phyloP scores from a whole-genome alignment of 37 sponge, comb jelly and placozoan genomes.

The Spongia lamella region DNA sequence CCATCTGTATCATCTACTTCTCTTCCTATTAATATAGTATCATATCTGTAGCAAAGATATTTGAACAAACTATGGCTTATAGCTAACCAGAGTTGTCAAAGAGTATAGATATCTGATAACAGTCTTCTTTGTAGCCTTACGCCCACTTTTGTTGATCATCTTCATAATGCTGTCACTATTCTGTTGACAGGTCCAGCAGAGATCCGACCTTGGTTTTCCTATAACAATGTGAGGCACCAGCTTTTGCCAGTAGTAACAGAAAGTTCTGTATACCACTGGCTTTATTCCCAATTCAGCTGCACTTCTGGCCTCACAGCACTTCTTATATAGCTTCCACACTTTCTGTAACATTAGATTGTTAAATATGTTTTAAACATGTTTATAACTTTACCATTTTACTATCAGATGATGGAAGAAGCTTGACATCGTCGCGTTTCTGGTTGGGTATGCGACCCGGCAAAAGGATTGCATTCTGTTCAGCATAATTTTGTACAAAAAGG shows the following conservation, averaged over 20 bases:
- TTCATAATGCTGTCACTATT: slow-evolving; percentile 41
- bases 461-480: slow-evolving; percentile 31
- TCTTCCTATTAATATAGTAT: too few species aligned
- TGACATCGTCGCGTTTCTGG: slow-evolving; percentile 13
- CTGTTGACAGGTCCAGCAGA: slow-evolving; percentile 68
- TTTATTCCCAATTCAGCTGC: neutral
- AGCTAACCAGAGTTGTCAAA: too few species aligned
- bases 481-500: slow-evolving; percentile 23
- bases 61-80: too few species aligned
- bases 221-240: slow-evolving; percentile 40
- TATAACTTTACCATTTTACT: slow-evolving; percentile 17
- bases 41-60: too few species aligned
- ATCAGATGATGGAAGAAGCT: slow-evolving; percentile 21
- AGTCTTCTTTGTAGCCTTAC: too few species aligned
- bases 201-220: slow-evolving; percentile 50
- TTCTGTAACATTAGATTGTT: neutral
- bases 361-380: neutral
- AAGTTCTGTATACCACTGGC: slow-evolving; percentile 5
- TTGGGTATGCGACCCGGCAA: slow-evolving; percentile 25
- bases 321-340: slow-evolving; percentile 31
- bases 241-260: slow-evolving; percentile 32
- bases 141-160: slow-evolving; percentile 16
- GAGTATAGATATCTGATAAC: too few species aligned
- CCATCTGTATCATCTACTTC: too few species aligned
- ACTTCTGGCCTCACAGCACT: neutral